Evolutionary conservation across 2,113 vertebrate species (phyloP).

Genomic region (Hymenochirus boettgeri): DNA sequence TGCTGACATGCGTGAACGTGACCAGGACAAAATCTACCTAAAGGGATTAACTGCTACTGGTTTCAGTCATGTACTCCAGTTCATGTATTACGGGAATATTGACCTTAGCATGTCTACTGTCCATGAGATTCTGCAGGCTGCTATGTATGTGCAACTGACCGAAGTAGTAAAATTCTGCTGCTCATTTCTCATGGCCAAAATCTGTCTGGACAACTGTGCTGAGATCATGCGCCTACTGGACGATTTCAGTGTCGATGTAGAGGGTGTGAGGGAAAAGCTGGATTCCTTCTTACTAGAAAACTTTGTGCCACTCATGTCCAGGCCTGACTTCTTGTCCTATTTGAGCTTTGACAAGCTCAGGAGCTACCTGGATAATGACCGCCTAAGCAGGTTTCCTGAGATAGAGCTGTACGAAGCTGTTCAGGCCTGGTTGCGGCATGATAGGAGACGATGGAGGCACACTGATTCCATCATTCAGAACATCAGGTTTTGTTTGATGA

Average conservation of each 20-base stretch:
- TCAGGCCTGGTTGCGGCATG: conserved; percentile 94
- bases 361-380: conserved; percentile 91
- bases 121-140: conserved; percentile 96
- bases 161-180: conserved; percentile 99
- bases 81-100: conserved; percentile 98
- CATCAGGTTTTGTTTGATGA: conserved; percentile 98
- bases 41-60: conserved; percentile 96
- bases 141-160: conserved; percentile 98
- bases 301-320: conserved; percentile 96
- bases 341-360: conserved; percentile 95
- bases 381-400: conserved; percentile 92
- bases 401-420: conserved; percentile 96
- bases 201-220: conserved; percentile 97
- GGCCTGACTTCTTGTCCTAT: conserved; percentile 94
- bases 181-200: conserved; percentile 95
- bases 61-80: conserved; percentile 93
- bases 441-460: conserved; percentile 96
- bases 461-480: conserved; percentile 96
- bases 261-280: conserved; percentile 94
- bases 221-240: conserved; percentile 98
- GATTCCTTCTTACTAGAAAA: conserved; percentile 94
- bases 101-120: conserved; percentile 97
- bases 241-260: conserved; percentile 96
- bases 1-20: conserved; percentile 95
- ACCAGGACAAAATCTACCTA: conserved; percentile 98